Evolutionary conservation across 2,797 vertebrate genomes (phyloP).

Genomic region (Molothrus ater): DNA sequence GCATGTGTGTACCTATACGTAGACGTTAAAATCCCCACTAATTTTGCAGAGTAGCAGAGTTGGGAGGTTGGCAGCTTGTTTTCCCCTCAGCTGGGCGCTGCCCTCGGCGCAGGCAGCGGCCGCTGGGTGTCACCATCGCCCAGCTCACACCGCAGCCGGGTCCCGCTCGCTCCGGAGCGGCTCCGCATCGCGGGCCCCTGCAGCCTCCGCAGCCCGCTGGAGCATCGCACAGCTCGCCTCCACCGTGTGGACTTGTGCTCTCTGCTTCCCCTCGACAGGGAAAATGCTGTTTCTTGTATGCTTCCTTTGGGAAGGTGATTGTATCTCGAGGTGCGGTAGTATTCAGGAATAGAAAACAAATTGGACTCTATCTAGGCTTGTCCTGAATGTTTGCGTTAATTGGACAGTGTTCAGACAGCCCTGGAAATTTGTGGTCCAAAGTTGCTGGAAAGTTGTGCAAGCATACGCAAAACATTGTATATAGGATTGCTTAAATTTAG

Average conservation of each 20-base stretch:
- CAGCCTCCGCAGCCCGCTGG: neutral
- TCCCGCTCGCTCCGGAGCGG: neutral
- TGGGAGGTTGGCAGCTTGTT: neutral
- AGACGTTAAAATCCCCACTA: accelerated
- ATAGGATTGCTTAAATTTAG: neutral
- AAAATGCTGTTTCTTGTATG: neutral
- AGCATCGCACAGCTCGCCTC: neutral
- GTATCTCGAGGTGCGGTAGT: neutral
- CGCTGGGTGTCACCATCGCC: constrained; percentile 57
- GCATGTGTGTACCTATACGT: accelerated
- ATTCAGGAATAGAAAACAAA: neutral
- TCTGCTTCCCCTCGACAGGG: neutral
- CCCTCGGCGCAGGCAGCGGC: neutral
- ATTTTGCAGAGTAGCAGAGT: neutral
- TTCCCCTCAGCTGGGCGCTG: neutral
- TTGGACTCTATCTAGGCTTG: neutral
- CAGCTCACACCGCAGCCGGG: neutral
- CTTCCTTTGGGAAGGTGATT: neutral
- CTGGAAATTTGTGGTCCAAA: neutral
- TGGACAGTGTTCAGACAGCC: neutral
- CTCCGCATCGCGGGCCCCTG: neutral
- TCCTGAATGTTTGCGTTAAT: neutral
- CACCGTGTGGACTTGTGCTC: neutral
- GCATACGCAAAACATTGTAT: neutral
- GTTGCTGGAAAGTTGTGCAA: neutral